Percentiles rank a stretch among this genome's conserved stretches.
Conservation (phyloP, 2,113 vertebrate genomes). For the Grammomys dolichurus region DNA sequence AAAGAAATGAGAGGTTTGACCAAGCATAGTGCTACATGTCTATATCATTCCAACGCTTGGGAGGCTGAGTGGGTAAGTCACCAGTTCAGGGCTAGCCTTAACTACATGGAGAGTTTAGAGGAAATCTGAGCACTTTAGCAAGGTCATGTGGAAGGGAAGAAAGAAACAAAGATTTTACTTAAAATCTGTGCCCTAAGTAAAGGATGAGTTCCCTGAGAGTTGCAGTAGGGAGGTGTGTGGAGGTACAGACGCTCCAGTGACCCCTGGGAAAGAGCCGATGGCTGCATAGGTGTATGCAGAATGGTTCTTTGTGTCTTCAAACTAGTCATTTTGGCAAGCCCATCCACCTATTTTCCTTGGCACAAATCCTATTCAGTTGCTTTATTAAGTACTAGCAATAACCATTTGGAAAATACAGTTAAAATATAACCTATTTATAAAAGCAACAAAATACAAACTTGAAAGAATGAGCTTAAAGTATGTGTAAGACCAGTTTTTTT, state of each 20-base stretch:
- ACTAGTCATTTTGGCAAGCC: background rate
- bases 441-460: constrained; percentile 23
- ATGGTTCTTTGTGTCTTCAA: background rate
- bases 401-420: background rate
- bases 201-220: background rate
- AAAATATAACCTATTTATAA: background rate
- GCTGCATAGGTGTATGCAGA: background rate
- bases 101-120: background rate
- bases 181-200: background rate
- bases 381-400: constrained; percentile 29
- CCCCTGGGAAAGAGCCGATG: fast-evolving
- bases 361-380: background rate
- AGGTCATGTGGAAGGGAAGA: background rate
- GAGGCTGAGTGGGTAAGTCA: background rate
- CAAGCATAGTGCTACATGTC: background rate
- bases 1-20: constrained; percentile 12
- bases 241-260: background rate
- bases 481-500: background rate
- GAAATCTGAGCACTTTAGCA: background rate
- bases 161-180: background rate
- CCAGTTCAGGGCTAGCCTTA: background rate
- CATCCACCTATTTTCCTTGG: background rate
- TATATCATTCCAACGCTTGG: background rate
- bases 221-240: background rate
- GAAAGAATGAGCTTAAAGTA: background rate